A percentile compares a stretch with the other conserved stretches of the same genome.
Conservation (phyloP, 2,797 vertebrate species). For the Xiphophorus birchmanni region DNA sequence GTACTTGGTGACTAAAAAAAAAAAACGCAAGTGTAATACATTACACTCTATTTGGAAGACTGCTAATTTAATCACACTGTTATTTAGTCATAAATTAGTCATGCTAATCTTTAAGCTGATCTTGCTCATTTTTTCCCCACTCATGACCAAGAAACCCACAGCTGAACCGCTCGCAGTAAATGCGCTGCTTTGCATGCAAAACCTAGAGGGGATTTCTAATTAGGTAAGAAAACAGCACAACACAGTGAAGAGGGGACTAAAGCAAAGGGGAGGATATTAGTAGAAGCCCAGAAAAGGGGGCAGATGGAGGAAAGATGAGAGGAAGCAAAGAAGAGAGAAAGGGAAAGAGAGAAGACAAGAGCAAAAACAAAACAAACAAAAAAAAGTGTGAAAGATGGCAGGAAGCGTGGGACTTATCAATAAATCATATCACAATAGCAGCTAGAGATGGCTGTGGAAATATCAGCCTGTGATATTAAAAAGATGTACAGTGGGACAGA, state of each 20-base stretch:
- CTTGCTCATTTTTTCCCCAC: constrained; percentile 22
- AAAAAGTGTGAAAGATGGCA: constrained; percentile 47
- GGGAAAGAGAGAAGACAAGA: constrained; percentile 38
- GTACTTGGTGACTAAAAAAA: background rate
- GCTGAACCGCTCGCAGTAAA: constrained; percentile 72
- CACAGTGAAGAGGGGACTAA: constrained; percentile 27
- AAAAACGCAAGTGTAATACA: background rate
- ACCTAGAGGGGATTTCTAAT: constrained; percentile 75
- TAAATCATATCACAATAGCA: constrained; percentile 46
- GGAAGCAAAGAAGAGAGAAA: constrained; percentile 49
- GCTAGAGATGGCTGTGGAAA: constrained; percentile 29
- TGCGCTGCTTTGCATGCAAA: constrained; percentile 64
- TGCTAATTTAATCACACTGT: constrained; percentile 21
- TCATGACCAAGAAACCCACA: constrained; percentile 72
- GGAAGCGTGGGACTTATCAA: constrained; percentile 58
- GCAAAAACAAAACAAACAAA: constrained; percentile 36
- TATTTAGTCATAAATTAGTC: constrained; percentile 39
- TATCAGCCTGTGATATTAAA: constrained; percentile 11
- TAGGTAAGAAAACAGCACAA: constrained; percentile 69
- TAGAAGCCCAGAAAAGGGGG: constrained; percentile 37
- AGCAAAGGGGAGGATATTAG: constrained; percentile 34
- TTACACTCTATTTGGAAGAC: constrained; percentile 17
- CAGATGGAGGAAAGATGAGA: constrained; percentile 39
- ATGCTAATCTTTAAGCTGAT: constrained; percentile 43
- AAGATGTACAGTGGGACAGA: constrained; percentile 15